A percentile compares a stretch with the other conserved stretches of the same genome.
These are phyloP conservation scores for Acrocephalus kingi DNA, from an alignment of 2,113 vertebrate genomes.

Conservation along the genomic window DNA sequence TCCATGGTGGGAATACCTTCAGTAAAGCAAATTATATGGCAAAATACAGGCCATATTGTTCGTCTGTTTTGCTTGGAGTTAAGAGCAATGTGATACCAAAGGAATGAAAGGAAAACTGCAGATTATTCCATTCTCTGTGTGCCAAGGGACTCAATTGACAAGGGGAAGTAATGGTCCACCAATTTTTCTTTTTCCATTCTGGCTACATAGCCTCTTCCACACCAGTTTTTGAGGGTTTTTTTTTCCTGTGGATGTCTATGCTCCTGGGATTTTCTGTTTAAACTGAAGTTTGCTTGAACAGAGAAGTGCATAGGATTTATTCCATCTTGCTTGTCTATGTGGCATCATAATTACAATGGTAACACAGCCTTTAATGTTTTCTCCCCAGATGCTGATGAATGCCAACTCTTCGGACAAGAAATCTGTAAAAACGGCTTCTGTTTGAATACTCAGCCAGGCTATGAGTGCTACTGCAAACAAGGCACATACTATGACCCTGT, in stretches of 20 bases:
- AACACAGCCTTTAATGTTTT: neutral
- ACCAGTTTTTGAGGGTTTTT: neutral
- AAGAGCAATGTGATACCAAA: neutral
- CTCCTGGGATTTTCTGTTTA: neutral
- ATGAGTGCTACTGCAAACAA: constrained; percentile 95
- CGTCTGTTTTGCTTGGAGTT: neutral
- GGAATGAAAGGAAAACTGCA: neutral
- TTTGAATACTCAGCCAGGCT: constrained; percentile 84
- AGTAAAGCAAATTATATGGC: neutral
- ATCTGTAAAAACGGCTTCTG: constrained; percentile 97
- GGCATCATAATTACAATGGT: neutral
- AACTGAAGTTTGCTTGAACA: neutral
- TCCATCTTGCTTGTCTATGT: neutral
- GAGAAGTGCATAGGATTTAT: neutral
- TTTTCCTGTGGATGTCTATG: neutral
- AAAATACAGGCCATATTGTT: neutral
- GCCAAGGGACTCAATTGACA: neutral
- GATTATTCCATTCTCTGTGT: neutral
- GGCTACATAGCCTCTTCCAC: neutral
- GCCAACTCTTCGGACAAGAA: constrained; percentile 88
- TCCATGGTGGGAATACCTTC: neutral
- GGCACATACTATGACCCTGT: constrained; percentile 91
- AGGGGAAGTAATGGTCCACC: neutral
- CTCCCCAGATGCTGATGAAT: constrained; percentile 92
- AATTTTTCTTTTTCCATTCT: neutral